These are phyloP conservation scores for Pseudobourletiella spinata DNA, from an alignment of 1,140 invertebrate species.

Conservation along the genomic window DNA sequence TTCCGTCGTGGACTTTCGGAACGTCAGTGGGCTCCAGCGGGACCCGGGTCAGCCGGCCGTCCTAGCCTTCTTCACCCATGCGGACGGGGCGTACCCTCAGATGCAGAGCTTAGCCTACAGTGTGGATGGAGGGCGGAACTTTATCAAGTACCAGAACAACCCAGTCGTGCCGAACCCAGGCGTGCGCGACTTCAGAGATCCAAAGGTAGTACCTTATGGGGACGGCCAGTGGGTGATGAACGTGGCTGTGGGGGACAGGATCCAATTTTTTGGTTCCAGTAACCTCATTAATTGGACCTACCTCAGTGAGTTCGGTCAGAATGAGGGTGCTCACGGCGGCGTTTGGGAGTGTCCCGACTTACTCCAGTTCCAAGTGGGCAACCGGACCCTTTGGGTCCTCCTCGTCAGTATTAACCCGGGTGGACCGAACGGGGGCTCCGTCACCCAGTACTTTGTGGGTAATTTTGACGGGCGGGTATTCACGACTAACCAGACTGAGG, in stretches of 20 bases:
- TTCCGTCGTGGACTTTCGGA: conserved; percentile 23
- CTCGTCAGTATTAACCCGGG: conserved; percentile 28
- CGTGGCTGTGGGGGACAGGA: conserved; percentile 14
- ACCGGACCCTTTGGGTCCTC: conserved; percentile 21
- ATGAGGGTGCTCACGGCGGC: conserved; percentile 24
- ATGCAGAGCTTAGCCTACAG: conserved; percentile 25
- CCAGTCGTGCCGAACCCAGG: conserved; percentile 23
- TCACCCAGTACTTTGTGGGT: conserved; percentile 31
- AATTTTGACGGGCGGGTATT: conserved; percentile 19
- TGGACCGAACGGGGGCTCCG: conserved; percentile 26
- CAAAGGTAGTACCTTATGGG: conserved; percentile 17
- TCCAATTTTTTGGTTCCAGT: conserved; percentile 14
- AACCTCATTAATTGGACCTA: conserved; percentile 23
- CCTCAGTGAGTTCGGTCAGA: conserved; percentile 14
- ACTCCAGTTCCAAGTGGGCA: background rate
- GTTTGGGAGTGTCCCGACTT: conserved; percentile 34
- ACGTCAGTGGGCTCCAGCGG: conserved; percentile 19
- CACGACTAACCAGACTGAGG: background rate
- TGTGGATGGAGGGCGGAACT: conserved; percentile 14
- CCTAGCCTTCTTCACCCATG: conserved; percentile 28
- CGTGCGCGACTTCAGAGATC: conserved; percentile 26
- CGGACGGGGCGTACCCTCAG: conserved; percentile 4
- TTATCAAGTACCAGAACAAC: conserved; percentile 18
- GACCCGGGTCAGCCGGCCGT: background rate
- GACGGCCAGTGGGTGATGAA: conserved; percentile 16